A percentile compares a stretch with the other conserved stretches of the same genome.
Evolutionary conservation across 2,113 vertebrate species (phyloP).

Genomic region (Prunella fulvescens): DNA sequence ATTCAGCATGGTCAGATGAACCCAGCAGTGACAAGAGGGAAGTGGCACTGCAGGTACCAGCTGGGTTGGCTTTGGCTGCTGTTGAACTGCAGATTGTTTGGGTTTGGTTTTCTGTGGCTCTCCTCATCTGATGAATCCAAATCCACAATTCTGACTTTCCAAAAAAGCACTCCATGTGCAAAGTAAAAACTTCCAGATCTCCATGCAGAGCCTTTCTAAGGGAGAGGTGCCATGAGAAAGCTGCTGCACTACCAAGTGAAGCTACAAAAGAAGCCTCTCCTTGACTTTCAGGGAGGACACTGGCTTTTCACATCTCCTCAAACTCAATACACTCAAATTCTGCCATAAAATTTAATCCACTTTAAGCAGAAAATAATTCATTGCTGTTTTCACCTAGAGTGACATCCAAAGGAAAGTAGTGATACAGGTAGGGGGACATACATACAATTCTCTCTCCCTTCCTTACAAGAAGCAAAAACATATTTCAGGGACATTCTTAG

Average conservation of each 20-base stretch:
- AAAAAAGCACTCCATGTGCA: background rate
- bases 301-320: background rate
- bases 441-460: background rate
- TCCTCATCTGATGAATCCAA: background rate
- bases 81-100: background rate
- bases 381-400: background rate
- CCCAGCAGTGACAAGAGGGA: background rate
- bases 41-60: background rate
- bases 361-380: background rate
- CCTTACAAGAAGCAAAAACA: background rate
- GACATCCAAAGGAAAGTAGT: background rate
- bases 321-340: background rate
- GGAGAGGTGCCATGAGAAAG: background rate
- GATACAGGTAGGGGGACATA: rapidly evolving
- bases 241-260: background rate
- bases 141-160: background rate
- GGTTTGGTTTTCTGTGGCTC: background rate
- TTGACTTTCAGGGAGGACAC: background rate
- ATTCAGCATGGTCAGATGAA: background rate
- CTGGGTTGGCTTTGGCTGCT: background rate
- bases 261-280: background rate
- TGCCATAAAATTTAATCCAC: background rate
- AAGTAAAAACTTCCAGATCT: background rate
- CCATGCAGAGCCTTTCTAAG: background rate
- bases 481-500: background rate